Conservation (phyloP, 2,888 invertebrate species). For the Hermodice carunculata region DNA sequence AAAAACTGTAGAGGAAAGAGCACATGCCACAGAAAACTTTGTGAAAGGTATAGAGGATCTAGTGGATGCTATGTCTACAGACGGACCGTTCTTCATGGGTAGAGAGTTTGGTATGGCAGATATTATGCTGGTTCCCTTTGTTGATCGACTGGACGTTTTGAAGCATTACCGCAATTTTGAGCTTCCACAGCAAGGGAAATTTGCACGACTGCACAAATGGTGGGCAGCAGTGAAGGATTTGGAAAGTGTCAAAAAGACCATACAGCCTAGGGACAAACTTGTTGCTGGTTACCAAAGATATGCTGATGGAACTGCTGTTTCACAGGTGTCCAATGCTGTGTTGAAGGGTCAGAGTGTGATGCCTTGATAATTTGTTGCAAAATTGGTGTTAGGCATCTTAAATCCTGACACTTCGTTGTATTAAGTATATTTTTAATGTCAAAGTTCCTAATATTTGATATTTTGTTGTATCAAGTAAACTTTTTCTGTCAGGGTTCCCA, state of each 20-base stretch:
- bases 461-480: too few species aligned
- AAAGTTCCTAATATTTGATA: too few species aligned
- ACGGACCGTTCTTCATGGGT: constrained; percentile 47
- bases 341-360: too few species aligned
- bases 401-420: too few species aligned
- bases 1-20: constrained; percentile 36
- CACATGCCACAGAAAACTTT: constrained; percentile 34
- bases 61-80: constrained; percentile 33
- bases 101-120: constrained; percentile 48
- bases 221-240: constrained; percentile 31
- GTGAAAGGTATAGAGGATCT: constrained; percentile 37
- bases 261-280: constrained; percentile 9
- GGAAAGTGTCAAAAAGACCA: constrained; percentile 12
- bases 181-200: constrained; percentile 40
- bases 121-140: constrained; percentile 48
- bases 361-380: too few species aligned
- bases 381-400: too few species aligned
- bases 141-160: constrained; percentile 37
- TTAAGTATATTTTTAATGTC: too few species aligned
- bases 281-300: constrained; percentile 34
- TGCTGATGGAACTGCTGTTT: constrained; percentile 33
- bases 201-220: constrained; percentile 36
- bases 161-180: constrained; percentile 44
- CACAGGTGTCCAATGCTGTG: constrained; percentile 42
- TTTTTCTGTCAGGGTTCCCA: too few species aligned